These are phyloP conservation scores for Porites cylindrica DNA, from an alignment of 92 coral and sea anemone species.

Conservation along the genomic window DNA sequence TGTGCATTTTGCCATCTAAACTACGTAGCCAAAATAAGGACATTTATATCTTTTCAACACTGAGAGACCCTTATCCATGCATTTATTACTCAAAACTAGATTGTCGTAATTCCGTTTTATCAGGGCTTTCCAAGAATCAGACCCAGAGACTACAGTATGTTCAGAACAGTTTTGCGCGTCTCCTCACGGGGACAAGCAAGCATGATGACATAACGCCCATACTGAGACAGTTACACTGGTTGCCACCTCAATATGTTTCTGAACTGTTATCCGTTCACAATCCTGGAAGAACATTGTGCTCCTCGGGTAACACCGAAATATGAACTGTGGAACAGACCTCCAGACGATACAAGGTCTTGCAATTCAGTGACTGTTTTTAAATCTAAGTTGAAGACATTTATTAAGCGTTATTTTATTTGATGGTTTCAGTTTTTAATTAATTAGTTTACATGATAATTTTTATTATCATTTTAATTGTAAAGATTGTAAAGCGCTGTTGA, in stretches of 20 bases:
- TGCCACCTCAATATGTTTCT: background rate
- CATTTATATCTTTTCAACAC: background rate
- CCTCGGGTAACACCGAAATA: no score
- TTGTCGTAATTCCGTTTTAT: slow-evolving; percentile 19
- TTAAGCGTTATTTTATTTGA: no score
- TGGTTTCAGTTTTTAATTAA: no score
- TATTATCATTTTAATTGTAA: no score
- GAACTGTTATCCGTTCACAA: background rate
- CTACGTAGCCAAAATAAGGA: no score
- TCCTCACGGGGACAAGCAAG: slow-evolving; percentile 18
- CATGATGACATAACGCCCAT: slow-evolving; percentile 27
- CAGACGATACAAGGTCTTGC: no score
- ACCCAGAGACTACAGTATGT: slow-evolving; percentile 28
- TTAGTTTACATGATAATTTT: no score
- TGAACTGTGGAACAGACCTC: no score
- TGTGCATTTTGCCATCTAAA: no score
- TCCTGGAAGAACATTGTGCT: background rate
- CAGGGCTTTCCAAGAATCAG: slow-evolving; percentile 29
- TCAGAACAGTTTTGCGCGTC: slow-evolving; percentile 11
- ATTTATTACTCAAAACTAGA: slow-evolving; percentile 24
- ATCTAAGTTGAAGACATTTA: no score
- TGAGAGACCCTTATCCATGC: background rate
- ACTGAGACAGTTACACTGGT: background rate
- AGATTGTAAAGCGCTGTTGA: no score
- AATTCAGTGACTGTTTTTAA: no score